Percentiles rank a stretch among this genome's conserved stretches.
phyloP scores from a whole-genome alignment of 64 coral and sea anemone species.

The Astreopora myriophthalma region DNA sequence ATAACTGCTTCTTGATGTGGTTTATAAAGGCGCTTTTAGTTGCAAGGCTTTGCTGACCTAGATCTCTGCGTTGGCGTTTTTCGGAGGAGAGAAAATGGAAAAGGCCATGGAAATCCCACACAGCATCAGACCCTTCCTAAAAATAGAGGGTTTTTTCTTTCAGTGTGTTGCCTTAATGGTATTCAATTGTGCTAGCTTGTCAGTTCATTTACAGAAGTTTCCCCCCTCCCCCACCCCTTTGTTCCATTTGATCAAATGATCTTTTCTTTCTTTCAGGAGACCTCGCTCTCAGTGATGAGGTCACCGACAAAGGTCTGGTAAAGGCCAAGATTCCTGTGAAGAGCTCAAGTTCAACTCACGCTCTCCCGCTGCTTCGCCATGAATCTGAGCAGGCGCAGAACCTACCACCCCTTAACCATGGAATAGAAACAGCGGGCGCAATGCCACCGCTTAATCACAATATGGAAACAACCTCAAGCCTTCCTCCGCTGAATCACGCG shows the following conservation, averaged over 20 bases:
- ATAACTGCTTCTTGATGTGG: no score
- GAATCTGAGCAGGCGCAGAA: slow-evolving; percentile 28
- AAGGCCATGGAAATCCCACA: no score
- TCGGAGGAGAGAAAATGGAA: no score
- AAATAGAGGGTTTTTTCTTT: no score
- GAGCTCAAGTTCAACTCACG: not conserved
- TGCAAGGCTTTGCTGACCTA: no score
- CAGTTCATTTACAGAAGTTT: no score
- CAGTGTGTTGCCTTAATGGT: no score
- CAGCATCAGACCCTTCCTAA: no score
- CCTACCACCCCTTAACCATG: slow-evolving; percentile 75
- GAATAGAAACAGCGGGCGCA: slow-evolving; percentile 9
- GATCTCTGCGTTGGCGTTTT: no score
- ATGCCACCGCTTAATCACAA: slow-evolving; percentile 52
- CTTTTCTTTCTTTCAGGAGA: not conserved
- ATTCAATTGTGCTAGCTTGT: no score
- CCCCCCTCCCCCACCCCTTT: not conserved
- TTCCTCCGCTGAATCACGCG: slow-evolving; percentile 18
- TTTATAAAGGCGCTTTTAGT: no score
- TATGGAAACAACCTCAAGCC: not conserved
- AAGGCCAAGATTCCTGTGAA: slow-evolving; percentile 6
- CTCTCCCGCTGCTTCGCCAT: slow-evolving; percentile 30
- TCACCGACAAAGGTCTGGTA: not conserved
- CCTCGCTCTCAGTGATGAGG: not conserved
- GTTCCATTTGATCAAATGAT: not conserved